A percentile compares a stretch with the other conserved stretches of the same genome.
Conservation (phyloP, 30 jellyfish, hydroid and myxozoan species). For the Hydractinia echinata region DNA sequence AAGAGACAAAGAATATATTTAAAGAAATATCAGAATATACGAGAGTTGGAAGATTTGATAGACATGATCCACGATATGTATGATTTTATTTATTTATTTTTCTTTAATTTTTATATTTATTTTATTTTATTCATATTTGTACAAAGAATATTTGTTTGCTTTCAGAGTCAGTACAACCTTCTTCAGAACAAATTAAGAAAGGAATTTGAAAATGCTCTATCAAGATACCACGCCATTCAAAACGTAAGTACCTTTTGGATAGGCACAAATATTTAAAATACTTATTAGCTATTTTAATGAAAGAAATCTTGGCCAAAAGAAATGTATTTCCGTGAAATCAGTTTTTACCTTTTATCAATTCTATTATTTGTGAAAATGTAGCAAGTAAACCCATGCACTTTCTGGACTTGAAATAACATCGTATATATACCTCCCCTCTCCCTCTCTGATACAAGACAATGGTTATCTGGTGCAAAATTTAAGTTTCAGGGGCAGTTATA, state of each 20-base stretch:
- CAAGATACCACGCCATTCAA: conserved; percentile 89
- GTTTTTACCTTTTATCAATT: too few relatives aligned
- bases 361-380: too few relatives aligned
- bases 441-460: too few relatives aligned
- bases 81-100: neutral
- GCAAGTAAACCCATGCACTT: too few relatives aligned
- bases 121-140: neutral
- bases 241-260: conserved; percentile 39
- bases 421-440: too few relatives aligned
- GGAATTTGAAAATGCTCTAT: conserved; percentile 73
- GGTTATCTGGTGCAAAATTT: too few relatives aligned
- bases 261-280: neutral
- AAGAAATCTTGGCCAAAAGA: too few relatives aligned
- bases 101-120: neutral
- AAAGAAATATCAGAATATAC: conserved; percentile 45
- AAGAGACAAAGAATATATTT: conserved; percentile 45
- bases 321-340: too few relatives aligned
- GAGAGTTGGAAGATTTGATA: conserved; percentile 15
- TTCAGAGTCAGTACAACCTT: conserved; percentile 49
- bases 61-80: conserved; percentile 12
- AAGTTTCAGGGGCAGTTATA: too few relatives aligned
- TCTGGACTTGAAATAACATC: too few relatives aligned
- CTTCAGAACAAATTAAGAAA: conserved; percentile 55
- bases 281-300: neutral
- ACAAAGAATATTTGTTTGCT: neutral